These are phyloP conservation scores for Lathronympha strigana DNA, from an alignment of 2,888 invertebrate genomes.

Conservation along the genomic window DNA sequence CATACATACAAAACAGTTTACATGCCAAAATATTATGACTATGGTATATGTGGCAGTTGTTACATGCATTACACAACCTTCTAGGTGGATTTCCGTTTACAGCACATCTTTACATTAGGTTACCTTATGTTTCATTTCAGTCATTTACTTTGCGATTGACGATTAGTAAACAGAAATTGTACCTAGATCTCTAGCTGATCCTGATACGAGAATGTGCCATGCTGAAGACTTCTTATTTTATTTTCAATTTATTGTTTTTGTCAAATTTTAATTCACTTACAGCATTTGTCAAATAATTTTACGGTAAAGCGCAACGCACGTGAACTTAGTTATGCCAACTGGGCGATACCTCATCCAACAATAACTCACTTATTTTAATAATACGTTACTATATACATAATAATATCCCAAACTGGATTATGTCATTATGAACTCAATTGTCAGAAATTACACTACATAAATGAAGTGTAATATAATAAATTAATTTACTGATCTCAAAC, in stretches of 20 bases:
- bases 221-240: conserved; percentile 80
- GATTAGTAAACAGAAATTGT: conserved; percentile 69
- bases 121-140: conserved; percentile 22
- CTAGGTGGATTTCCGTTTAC: conserved; percentile 76
- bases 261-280: conserved; percentile 72
- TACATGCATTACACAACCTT: conserved; percentile 73
- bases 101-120: conserved; percentile 36
- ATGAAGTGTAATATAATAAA: conserved; percentile 21
- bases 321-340: conserved; percentile 61
- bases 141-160: conserved; percentile 38
- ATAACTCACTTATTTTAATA: neutral
- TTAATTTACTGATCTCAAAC: neutral
- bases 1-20: conserved; percentile 53
- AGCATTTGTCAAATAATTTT: conserved; percentile 58
- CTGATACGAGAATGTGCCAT: conserved; percentile 83
- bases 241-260: conserved; percentile 73
- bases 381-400: neutral
- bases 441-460: neutral
- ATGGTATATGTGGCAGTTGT: conserved; percentile 80
- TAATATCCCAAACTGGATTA: neutral
- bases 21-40: conserved; percentile 59
- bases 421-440: neutral
- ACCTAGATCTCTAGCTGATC: conserved; percentile 74
- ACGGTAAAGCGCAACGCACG: conserved; percentile 65
- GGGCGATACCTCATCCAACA: conserved; percentile 60